Base-by-base conservation (phyloP, 64 coral and sea anemone species). In the Montipora sp. region DNA sequence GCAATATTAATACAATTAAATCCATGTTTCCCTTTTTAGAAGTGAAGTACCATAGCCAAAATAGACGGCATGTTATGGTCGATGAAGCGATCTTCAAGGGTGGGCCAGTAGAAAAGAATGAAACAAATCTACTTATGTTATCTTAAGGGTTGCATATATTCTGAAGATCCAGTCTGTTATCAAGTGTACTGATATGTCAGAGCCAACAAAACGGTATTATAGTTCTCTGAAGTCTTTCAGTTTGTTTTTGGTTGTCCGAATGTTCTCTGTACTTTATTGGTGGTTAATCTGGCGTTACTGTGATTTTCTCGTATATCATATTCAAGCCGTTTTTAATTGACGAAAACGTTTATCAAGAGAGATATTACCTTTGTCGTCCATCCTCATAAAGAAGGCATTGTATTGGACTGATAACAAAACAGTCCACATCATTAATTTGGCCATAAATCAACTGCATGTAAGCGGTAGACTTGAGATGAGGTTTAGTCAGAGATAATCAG, bases 301-400 rank as follows among this genome's bases (percentile, higher is more conserved):
- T 67, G 16, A 66, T 67, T 46, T 65, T 5, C 59, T 8, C 81
- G 66, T 43, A 46, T 68, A 1, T 22, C 60, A 84, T 36, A 71
- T 84, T 70, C 48, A 44, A 44, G 7, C 6, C 47, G 19, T 68
- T 27, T 48, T 77, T 71, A 65, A 84, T 49, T 84, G 81, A 49
- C 81, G 36, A 71, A 44, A 71, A 7, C 81, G 24, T 84, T 83
- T 72, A 84, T 70, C 60, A 22, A 70, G 61, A 65, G 18, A 84
- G 81, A 84, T 84, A 16, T 84, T 84, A 84, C 70, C 81, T 48
- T 10, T 7, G 61, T 27, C 61, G 69, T 83, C 16, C 45, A 19
- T 11, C 23, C 47, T 49, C 19, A 46, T 21, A 70, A 83, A 50
- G 14, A 84, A 5, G 45, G 48, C 27, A 49, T 61, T 84, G 81